A percentile compares a stretch with the other conserved stretches of the same genome.
These are phyloP conservation scores for Chiloscyllium punctatum DNA, from an alignment of 2,797 vertebrate genomes.

Conservation along the genomic window DNA sequence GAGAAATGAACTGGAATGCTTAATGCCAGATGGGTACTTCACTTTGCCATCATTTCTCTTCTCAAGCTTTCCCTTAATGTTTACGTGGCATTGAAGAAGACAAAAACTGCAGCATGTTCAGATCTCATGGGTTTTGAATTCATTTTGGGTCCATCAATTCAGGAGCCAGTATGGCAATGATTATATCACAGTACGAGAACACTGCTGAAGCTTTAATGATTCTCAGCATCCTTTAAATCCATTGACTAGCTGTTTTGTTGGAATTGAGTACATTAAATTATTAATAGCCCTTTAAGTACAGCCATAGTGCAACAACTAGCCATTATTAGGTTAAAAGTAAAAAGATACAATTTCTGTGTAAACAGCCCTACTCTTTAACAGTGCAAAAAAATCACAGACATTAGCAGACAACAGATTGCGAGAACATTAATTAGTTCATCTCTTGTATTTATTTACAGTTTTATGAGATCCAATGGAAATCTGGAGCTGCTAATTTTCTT, in stretches of 20 bases:
- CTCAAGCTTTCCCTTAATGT: neutral
- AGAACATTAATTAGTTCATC: neutral
- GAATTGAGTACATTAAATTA: neutral
- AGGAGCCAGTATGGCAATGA: neutral
- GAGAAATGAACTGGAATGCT: neutral
- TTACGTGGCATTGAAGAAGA: neutral
- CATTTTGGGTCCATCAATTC: neutral
- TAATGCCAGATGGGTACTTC: neutral
- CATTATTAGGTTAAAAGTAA: neutral
- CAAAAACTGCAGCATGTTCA: neutral
- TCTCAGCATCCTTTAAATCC: neutral
- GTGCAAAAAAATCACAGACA: neutral
- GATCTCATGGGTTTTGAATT: neutral
- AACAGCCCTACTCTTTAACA: neutral
- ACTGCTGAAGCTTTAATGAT: neutral
- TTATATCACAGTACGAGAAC: neutral
- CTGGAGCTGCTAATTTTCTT: neutral
- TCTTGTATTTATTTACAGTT: conserved; percentile 11
- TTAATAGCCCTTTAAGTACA: neutral
- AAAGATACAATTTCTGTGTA: neutral
- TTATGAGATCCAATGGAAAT: neutral
- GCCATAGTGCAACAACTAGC: neutral
- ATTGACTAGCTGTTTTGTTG: neutral
- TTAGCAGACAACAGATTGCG: neutral
- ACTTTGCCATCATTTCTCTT: neutral